Percentiles rank a stretch among this genome's conserved stretches.
Evolutionary conservation across 53 echinoderm and acorn worm species (phyloP).

Genomic region (Echinometra lucunter): DNA sequence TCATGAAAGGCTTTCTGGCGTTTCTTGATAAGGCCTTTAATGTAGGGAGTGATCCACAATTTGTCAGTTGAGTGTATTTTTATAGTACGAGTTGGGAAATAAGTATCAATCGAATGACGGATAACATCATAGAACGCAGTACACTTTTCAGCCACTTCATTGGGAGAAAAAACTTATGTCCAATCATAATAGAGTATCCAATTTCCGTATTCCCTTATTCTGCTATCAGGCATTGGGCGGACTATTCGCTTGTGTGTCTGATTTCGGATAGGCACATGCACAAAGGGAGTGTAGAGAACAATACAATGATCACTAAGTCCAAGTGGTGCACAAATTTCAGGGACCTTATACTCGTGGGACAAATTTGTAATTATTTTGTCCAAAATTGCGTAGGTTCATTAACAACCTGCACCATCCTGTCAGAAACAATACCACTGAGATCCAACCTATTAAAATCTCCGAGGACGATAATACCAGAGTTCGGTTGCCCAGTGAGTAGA

Average conservation of each 20-base stretch:
- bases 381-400: conserved; percentile 64
- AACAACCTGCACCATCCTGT: conserved; percentile 59
- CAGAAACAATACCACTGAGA: conserved; percentile 46
- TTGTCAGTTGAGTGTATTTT: conserved; percentile 26
- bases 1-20: conserved; percentile 37
- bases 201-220: conserved; percentile 50
- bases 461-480: conserved; percentile 56
- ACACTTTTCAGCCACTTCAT: conserved; percentile 39
- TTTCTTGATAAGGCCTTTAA: conserved; percentile 59
- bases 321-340: conserved; percentile 48
- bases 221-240: conserved; percentile 59
- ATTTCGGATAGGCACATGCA: background rate
- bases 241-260: background rate
- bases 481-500: conserved; percentile 40
- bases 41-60: background rate
- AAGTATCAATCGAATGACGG: background rate
- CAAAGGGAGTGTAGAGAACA: conserved; percentile 40
- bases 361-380: conserved; percentile 71
- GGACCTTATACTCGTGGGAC: background rate
- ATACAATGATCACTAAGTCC: conserved; percentile 64
- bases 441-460: conserved; percentile 71
- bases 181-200: conserved; percentile 63
- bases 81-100: background rate
- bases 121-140: conserved; percentile 43
- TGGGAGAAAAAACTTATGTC: conserved; percentile 45